These are phyloP conservation scores for Dilophus febrilis DNA, from an alignment of 2,888 invertebrate species.

Conservation along the genomic window DNA sequence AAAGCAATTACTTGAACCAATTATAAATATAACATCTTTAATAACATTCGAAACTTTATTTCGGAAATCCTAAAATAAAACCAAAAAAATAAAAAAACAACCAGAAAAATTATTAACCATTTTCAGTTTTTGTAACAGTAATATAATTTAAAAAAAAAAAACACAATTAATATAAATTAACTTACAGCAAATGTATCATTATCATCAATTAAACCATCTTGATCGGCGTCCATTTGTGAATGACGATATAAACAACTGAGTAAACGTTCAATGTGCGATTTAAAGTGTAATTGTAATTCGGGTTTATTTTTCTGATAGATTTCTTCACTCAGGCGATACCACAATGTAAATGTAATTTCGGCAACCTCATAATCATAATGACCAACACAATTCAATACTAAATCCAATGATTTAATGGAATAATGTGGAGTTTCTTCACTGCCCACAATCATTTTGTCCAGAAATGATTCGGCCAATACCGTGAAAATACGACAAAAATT, in stretches of 20 bases:
- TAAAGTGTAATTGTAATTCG: constrained; percentile 62
- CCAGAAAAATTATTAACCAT: no score
- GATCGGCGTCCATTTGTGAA: constrained; percentile 92
- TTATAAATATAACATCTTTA: constrained; percentile 92
- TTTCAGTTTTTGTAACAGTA: not conserved
- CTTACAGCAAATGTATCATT: constrained; percentile 62
- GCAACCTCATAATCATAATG: constrained; percentile 96
- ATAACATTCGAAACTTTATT: constrained; percentile 79
- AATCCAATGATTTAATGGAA: constrained; percentile 68
- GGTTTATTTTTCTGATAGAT: constrained; percentile 77
- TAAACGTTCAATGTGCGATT: constrained; percentile 81
- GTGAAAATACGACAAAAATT: constrained; percentile 93
- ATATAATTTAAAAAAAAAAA: constrained; percentile 1
- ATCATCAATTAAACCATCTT: constrained; percentile 68
- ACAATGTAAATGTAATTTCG: constrained; percentile 86
- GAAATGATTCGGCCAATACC: constrained; percentile 79
- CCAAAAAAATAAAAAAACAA: not conserved
- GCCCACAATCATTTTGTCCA: constrained; percentile 59
- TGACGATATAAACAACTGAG: constrained; percentile 79
- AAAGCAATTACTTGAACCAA: constrained; percentile 84
- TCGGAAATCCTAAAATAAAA: constrained; percentile 47
- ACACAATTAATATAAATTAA: constrained; percentile 10
- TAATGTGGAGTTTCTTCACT: constrained; percentile 48
- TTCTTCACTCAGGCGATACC: constrained; percentile 91
- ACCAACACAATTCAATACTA: constrained; percentile 80